phyloP scores from a whole-genome alignment of 2,888 invertebrate species.

The Pseudococcus viburni region DNA sequence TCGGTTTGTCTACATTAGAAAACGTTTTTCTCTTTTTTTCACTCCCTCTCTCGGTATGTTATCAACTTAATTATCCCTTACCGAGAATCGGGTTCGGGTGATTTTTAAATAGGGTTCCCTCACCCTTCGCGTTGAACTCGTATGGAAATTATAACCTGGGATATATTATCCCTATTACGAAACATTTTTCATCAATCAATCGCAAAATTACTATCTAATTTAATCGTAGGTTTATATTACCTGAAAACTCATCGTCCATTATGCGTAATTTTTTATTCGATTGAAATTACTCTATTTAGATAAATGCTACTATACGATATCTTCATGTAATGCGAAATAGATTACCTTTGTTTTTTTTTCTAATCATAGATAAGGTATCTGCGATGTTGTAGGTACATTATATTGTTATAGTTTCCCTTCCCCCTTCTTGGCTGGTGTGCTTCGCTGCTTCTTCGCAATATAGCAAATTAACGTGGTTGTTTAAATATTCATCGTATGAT shows the following conservation, averaged over 20 bases:
- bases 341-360: conserved; percentile 9
- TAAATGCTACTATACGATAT: conserved; percentile 6
- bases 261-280: conserved; percentile 28
- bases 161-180: conserved; percentile 12
- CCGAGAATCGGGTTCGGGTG: background rate
- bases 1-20: conserved; percentile 48
- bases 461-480: background rate
- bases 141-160: background rate
- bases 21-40: background rate
- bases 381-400: background rate
- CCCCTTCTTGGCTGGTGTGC: background rate
- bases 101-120: background rate
- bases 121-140: background rate
- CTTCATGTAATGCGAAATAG: background rate
- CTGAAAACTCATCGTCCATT: conserved; percentile 17
- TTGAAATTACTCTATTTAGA: conserved; percentile 29
- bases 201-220: conserved; percentile 15
- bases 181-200: conserved; percentile 34
- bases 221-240: conserved; percentile 10
- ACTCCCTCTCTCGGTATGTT: conserved; percentile 1
- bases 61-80: conserved; percentile 56
- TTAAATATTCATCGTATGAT: background rate
- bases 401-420: background rate
- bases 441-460: conserved; percentile 1
- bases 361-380: background rate